A percentile compares a stretch with the other conserved stretches of the same genome.
Conservation (phyloP, 1,140 invertebrate genomes). For the Plodia interpunctella region DNA sequence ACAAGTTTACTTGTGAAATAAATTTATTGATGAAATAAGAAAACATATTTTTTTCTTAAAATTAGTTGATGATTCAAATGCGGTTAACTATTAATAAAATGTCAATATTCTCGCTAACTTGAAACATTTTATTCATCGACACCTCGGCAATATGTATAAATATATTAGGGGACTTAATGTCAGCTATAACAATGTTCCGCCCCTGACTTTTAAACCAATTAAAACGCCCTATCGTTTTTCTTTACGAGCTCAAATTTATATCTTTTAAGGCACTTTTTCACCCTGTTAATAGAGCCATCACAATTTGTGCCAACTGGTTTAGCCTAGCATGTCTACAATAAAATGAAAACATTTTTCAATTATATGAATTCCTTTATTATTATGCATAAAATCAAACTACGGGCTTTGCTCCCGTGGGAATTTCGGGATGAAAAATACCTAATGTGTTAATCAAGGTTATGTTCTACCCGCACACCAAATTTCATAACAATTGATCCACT, state of each 20-base stretch:
- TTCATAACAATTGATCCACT: too few relatives aligned
- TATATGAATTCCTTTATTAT: too few relatives aligned
- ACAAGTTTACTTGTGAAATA: background rate
- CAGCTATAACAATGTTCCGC: background rate
- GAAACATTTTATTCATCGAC: background rate
- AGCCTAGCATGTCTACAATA: background rate
- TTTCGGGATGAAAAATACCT: too few relatives aligned
- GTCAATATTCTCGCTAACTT: background rate
- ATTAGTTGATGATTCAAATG: too few relatives aligned
- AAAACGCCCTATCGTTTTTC: background rate
- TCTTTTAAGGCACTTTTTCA: slow-evolving; percentile 1
- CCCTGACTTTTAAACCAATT: slow-evolving; percentile 2
- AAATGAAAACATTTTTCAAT: too few relatives aligned
- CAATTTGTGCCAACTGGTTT: background rate
- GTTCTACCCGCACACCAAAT: too few relatives aligned
- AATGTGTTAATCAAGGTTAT: too few relatives aligned
- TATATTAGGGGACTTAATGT: background rate
- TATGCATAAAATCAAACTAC: too few relatives aligned
- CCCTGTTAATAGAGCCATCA: background rate
- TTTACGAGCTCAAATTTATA: background rate
- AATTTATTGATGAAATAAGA: too few relatives aligned
- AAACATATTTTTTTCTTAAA: too few relatives aligned
- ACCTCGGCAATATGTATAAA: background rate
- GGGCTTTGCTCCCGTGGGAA: too few relatives aligned
- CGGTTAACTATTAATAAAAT: background rate